Conservation (phyloP, 2,113 vertebrate species). For the Tauraco erythrolophus region DNA sequence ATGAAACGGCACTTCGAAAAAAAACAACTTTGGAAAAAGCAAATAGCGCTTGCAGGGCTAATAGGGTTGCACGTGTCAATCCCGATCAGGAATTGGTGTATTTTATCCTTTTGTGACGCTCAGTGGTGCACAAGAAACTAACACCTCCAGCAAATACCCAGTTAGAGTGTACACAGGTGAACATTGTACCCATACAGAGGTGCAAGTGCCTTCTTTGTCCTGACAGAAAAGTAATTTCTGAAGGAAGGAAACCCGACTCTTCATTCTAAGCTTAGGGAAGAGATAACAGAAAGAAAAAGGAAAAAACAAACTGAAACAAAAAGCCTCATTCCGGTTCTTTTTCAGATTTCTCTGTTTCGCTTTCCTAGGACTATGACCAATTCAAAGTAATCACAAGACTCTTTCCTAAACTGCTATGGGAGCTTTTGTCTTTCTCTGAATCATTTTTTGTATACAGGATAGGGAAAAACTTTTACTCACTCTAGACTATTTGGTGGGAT, state of each 20-base stretch:
- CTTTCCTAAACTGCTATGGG: background rate
- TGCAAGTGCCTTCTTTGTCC: background rate
- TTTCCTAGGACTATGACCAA: background rate
- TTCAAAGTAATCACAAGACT: background rate
- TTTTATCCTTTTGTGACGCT: background rate
- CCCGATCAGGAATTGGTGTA: background rate
- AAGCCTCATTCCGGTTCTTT: background rate
- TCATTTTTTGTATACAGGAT: background rate
- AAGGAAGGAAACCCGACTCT: background rate
- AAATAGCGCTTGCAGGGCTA: background rate
- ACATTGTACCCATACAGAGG: background rate
- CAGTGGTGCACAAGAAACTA: background rate
- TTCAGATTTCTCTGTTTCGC: fast-evolving
- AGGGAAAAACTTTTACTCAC: background rate
- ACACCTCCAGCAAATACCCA: background rate
- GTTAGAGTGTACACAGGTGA: background rate
- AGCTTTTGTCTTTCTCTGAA: background rate
- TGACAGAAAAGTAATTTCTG: background rate
- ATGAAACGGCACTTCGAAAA: background rate
- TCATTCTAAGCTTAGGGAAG: background rate
- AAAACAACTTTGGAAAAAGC: background rate
- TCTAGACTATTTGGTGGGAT: background rate
- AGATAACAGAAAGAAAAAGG: background rate
- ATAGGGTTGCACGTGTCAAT: background rate
- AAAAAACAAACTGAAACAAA: background rate